phyloP scores from a whole-genome alignment of 2,888 invertebrate species.

The Magallana nippona region DNA sequence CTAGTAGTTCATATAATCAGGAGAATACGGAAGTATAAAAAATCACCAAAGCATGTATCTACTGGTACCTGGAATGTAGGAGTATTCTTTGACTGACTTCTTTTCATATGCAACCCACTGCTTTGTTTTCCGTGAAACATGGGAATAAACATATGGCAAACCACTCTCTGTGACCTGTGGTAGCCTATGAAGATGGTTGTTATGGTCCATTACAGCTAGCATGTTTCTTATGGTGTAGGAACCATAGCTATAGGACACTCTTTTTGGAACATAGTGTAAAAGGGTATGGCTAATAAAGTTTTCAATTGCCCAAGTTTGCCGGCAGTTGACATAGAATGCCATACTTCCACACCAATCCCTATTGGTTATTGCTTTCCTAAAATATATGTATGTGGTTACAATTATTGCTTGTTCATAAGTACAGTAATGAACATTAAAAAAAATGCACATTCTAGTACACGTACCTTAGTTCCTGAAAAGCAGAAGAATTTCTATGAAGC shows the following conservation, averaged over 20 bases:
- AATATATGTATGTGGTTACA: too few relatives aligned
- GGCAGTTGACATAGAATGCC: not conserved
- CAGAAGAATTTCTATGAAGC: too few relatives aligned
- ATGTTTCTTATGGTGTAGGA: conserved; percentile 11
- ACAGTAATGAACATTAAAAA: too few relatives aligned
- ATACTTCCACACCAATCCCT: conserved; percentile 18
- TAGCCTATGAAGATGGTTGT: not conserved
- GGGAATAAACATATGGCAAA: not conserved
- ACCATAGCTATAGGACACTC: conserved; percentile 37
- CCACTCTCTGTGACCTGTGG: not conserved
- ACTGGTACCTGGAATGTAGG: conserved; percentile 23
- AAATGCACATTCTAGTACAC: too few relatives aligned
- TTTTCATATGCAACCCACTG: conserved; percentile 36
- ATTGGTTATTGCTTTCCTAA: not conserved
- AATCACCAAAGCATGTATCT: not conserved
- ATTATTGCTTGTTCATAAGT: too few relatives aligned
- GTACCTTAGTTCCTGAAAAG: too few relatives aligned
- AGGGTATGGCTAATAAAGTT: conserved; percentile 38
- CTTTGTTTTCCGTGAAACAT: conserved; percentile 36
- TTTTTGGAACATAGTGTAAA: conserved; percentile 23
- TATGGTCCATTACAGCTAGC: conserved; percentile 37
- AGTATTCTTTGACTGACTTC: not conserved
- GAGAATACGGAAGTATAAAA: too few relatives aligned
- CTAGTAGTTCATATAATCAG: too few relatives aligned
- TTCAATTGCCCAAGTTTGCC: conserved; percentile 35